Evolutionary conservation across 2,888 invertebrate genomes (phyloP).

Genomic region (Ectemnius lituratus): DNA sequence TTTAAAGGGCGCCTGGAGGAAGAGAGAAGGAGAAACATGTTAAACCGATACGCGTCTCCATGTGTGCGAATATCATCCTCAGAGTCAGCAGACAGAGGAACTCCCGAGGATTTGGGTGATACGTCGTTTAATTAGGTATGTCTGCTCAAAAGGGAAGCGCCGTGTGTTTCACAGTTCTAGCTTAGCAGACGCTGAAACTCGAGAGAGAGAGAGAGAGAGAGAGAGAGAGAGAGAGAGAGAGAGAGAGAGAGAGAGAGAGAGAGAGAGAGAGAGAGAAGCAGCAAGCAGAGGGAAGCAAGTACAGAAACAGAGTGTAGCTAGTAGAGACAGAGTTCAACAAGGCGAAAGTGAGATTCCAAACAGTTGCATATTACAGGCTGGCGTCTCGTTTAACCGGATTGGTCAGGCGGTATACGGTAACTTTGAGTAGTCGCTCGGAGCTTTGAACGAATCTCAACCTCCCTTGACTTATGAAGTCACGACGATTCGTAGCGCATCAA

Average conservation of each 20-base stretch:
- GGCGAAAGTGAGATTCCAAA: conserved; percentile 53
- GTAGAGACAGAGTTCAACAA: conserved; percentile 34
- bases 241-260: not conserved
- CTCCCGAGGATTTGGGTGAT: conserved; percentile 31
- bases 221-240: conserved; percentile 3
- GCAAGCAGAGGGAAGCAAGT: conserved; percentile 14
- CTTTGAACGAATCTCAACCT: conserved; percentile 35
- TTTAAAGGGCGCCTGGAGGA: no score
- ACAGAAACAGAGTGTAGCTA: conserved; percentile 1
- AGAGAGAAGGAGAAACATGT: no score
- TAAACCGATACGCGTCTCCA: no score
- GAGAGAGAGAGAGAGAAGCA: conserved; percentile 4
- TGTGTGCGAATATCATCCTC: conserved; percentile 28
- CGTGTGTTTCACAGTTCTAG: no score
- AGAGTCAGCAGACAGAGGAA: no score
- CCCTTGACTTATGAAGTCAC: no score
- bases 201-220: not conserved
- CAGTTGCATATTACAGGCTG: conserved; percentile 43
- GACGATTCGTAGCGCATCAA: no score
- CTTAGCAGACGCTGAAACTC: no score
- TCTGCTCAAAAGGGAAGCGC: conserved; percentile 52
- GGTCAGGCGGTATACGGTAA: conserved; percentile 23
- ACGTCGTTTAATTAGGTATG: conserved; percentile 56
- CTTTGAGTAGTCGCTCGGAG: conserved; percentile 25
- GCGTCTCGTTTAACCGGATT: conserved; percentile 31